Evolutionary conservation across 2,113 vertebrate species (phyloP).

Genomic region (Nesoenas mayeri): DNA sequence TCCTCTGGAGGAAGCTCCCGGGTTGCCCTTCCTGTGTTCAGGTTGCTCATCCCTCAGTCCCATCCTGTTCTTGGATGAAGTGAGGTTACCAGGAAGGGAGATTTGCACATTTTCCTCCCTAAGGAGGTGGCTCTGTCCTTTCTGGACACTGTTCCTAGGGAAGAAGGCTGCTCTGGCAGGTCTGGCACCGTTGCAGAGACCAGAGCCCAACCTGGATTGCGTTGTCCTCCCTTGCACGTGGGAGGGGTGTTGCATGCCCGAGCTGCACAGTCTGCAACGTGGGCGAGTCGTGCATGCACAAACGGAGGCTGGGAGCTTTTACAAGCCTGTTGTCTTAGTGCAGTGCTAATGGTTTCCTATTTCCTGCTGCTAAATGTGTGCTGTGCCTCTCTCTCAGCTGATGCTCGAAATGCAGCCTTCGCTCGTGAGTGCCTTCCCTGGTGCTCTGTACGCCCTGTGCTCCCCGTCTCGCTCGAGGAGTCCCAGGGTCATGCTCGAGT

Average conservation of each 20-base stretch:
- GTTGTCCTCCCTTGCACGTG: neutral
- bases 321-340: neutral
- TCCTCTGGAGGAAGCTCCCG: neutral
- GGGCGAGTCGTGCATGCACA: neutral
- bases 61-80: fast-evolving
- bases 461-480: neutral
- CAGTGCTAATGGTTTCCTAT: neutral
- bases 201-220: neutral
- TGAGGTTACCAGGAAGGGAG: neutral
- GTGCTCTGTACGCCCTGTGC: neutral
- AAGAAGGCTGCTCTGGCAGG: neutral
- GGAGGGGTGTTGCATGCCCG: neutral
- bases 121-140: neutral
- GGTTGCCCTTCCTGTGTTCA: neutral
- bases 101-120: neutral
- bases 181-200: neutral
- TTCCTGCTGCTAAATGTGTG: neutral
- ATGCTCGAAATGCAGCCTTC: fast-evolving
- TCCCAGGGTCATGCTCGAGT: neutral
- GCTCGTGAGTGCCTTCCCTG: neutral
- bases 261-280: fast-evolving
- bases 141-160: neutral
- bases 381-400: neutral
- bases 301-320: neutral
- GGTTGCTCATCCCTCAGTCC: neutral